Percentiles rank a stretch among this genome's conserved stretches.
These are phyloP conservation scores for Heliconius hermathena DNA, from an alignment of 1,140 invertebrate genomes.

Conservation along the genomic window DNA sequence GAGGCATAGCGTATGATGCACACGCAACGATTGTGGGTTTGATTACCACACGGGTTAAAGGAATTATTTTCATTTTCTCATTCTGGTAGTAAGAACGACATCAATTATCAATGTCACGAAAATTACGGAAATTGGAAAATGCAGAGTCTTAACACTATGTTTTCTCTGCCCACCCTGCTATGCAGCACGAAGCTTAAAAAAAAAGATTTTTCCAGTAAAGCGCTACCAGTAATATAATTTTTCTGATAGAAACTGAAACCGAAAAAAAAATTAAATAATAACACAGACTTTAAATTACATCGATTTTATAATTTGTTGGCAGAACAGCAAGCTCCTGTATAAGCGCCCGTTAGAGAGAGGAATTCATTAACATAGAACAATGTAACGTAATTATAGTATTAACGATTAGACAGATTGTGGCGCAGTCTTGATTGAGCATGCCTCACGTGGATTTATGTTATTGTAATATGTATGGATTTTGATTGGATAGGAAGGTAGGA, in stretches of 20 bases:
- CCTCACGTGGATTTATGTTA: slow-evolving; percentile 7
- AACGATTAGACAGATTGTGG: slow-evolving; percentile 29
- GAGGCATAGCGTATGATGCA: too few species aligned
- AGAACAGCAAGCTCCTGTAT: background rate
- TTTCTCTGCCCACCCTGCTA: too few species aligned
- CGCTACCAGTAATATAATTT: too few species aligned
- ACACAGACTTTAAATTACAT: background rate
- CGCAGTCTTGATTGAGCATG: slow-evolving; percentile 13
- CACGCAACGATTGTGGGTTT: too few species aligned
- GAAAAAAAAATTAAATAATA: background rate
- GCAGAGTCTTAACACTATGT: too few species aligned
- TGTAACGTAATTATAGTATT: slow-evolving; percentile 42
- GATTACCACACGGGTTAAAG: too few species aligned
- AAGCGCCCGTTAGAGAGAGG: slow-evolving; percentile 25
- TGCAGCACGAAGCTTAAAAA: too few species aligned
- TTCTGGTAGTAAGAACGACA: too few species aligned
- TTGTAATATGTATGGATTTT: background rate
- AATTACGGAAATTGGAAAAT: too few species aligned
- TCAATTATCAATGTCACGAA: too few species aligned
- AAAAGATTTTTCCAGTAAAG: too few species aligned
- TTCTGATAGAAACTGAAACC: background rate
- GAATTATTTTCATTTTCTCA: too few species aligned
- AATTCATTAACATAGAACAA: slow-evolving; percentile 47
- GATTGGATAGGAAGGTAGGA: background rate
- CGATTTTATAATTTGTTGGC: slow-evolving; percentile 11